These are phyloP conservation scores for Drosophila azteca DNA, from an alignment of 1,140 invertebrate species.

Conservation along the genomic window DNA sequence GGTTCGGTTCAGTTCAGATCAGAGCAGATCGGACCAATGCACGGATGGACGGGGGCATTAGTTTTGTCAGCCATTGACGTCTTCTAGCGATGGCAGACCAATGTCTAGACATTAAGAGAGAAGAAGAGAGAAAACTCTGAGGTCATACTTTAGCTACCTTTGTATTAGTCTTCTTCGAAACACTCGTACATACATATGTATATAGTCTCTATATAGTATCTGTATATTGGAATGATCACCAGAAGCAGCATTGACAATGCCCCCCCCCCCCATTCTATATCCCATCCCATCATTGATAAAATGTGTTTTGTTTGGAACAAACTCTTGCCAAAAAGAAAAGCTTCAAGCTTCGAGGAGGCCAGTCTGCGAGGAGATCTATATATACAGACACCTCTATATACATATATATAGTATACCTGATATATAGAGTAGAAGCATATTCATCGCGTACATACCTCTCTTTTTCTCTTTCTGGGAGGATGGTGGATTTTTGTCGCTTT, in stretches of 20 bases:
- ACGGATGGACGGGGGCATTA: slow-evolving; percentile 33
- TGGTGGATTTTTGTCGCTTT: slow-evolving; percentile 44
- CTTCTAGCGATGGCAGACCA: slow-evolving; percentile 61
- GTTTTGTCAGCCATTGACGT: slow-evolving; percentile 63
- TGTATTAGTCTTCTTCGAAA: not conserved
- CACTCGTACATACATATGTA: not conserved
- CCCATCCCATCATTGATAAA: slow-evolving; percentile 60
- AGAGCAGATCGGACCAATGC: slow-evolving; percentile 54
- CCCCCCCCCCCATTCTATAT: not conserved
- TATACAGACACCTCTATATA: slow-evolving; percentile 21
- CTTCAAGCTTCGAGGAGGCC: slow-evolving; percentile 68
- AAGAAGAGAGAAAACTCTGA: slow-evolving; percentile 59
- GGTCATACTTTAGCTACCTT: slow-evolving; percentile 59
- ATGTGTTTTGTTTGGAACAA: slow-evolving; percentile 55
- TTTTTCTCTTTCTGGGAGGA: slow-evolving; percentile 5
- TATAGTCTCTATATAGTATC: slow-evolving; percentile 6
- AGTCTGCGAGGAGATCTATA: slow-evolving; percentile 53
- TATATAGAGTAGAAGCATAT: slow-evolving; percentile 26
- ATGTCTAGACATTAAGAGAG: slow-evolving; percentile 67
- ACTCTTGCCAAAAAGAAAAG: slow-evolving; percentile 18
- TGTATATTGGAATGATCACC: slow-evolving; percentile 12
- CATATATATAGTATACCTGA: slow-evolving; percentile 24
- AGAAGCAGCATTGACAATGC: slow-evolving; percentile 37
- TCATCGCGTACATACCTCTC: not conserved
- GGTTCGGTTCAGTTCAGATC: not conserved